These are phyloP conservation scores for Hirtodrosophila trivittata DNA, from an alignment of 2,888 invertebrate species.

Conservation along the genomic window DNA sequence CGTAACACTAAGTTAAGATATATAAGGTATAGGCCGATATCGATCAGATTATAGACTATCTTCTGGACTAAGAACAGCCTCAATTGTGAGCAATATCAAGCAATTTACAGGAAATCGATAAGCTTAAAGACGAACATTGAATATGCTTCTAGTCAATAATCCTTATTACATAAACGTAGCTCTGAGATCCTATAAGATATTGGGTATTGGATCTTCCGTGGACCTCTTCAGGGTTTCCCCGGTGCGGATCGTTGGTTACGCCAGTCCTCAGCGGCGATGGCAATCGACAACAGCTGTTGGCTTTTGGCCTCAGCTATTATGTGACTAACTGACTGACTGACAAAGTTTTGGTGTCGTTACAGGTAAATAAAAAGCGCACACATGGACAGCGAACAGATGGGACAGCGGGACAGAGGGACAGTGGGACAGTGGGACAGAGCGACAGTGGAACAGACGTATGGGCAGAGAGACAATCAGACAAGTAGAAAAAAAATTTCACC, in stretches of 20 bases:
- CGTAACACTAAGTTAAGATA: no score
- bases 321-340: conserved; percentile 57
- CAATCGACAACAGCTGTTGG: conserved; percentile 40
- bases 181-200: conserved; percentile 17
- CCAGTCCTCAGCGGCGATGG: conserved; percentile 18
- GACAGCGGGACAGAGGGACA: conserved; percentile 5
- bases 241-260: conserved; percentile 24
- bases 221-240: conserved; percentile 17
- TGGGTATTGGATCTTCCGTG: conserved; percentile 1
- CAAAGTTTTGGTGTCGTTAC: conserved; percentile 39
- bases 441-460: not conserved
- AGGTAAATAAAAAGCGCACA: conserved; percentile 51
- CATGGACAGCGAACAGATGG: no score
- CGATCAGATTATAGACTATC: no score
- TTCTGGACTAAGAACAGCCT: no score
- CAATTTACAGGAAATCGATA: no score
- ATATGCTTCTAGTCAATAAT: conserved; percentile 1
- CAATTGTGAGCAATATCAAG: no score
- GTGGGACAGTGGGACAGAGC: conserved; percentile 1
- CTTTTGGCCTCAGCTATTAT: conserved; percentile 48
- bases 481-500: conserved; percentile 68
- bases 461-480: conserved; percentile 36
- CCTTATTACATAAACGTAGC: conserved; percentile 30
- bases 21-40: no score
- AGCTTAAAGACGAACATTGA: no score